These are phyloP conservation scores for Dryococelus australis DNA, from an alignment of 2,888 invertebrate genomes.

Conservation along the genomic window DNA sequence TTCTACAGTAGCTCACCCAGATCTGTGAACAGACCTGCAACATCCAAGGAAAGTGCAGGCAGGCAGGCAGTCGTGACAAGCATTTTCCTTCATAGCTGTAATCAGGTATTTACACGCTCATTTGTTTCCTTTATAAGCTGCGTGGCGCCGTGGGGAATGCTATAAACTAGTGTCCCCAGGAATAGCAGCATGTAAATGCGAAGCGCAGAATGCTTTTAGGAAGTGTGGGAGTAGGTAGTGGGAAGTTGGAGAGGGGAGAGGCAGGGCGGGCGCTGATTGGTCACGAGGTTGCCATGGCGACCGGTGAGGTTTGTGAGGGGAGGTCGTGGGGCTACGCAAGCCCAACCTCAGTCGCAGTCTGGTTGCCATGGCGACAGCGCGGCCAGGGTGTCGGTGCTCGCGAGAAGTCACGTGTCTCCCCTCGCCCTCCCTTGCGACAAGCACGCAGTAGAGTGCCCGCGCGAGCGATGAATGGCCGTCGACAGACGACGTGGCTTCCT, in stretches of 20 bases:
- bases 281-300: neutral
- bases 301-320: neutral
- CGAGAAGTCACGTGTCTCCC: neutral
- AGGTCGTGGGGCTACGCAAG: neutral
- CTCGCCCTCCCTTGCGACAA: neutral
- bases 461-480: neutral
- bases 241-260: neutral
- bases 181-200: too few species aligned
- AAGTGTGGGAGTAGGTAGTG: neutral
- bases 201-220: neutral
- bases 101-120: too few species aligned
- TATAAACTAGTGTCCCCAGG: too few species aligned
- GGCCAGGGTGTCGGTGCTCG: neutral
- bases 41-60: too few species aligned
- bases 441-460: too few species aligned
- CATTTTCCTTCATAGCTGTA: too few species aligned
- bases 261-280: neutral
- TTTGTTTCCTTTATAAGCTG: too few species aligned
- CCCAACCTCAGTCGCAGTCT: too few species aligned
- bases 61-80: too few species aligned
- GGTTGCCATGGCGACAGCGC: neutral
- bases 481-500: neutral
- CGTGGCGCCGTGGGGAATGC: too few species aligned
- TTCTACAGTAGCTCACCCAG: too few species aligned
- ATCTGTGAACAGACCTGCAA: too few species aligned